Base-by-base conservation (phyloP, 1,140 invertebrate species). In the Halictus rubicundus region DNA sequence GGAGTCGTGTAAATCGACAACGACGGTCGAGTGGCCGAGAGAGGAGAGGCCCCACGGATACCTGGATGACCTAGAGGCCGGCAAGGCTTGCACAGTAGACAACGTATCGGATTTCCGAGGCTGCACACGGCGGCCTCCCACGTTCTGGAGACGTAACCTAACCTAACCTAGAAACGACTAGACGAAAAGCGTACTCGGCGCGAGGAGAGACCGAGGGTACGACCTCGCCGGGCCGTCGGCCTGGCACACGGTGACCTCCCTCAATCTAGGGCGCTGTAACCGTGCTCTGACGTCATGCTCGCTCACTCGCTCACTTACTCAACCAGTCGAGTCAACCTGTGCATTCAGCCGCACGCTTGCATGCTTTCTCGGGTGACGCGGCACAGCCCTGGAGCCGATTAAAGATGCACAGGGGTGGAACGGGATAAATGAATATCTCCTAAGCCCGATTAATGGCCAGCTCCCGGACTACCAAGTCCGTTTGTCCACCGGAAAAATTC, bases 201-300 rank as follows among this genome's bases (percentile, higher is more conserved):
- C 81, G 84, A 32, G 32, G 80, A 86, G 85, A 85, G 84, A 86
- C 78, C 84, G 85, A 87, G 92, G 91, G 92, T 93, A 92, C 90
- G 92, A 92, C 92, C 92, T 93, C 92, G 92, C 78, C 88, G 89
- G 92, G 92, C 91, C 92, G 89, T 93, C 92, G 92, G 92, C 92
- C 92, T 88, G 91, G 91, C 88, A 90, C 90, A 91, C 90, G 87
- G 90, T 93, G 92, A 93, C 92, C 92, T 93, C 92, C 91, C 90
- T 88, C 92, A 82, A 93, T 93, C 92, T 93, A 92, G 92, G 92
- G 92, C 92, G 92, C 92, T 93, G 92, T 92, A 92, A 93, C 92
- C 86, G 89, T 90, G 90, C 89, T 92, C 89, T 93, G 92, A 93
- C 92, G 92, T 93, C 92, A 93, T 92, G 77, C 64, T 75, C 76